Evolutionary conservation across 2,797 vertebrate genomes (phyloP).

Genomic region (Botia kubotai): DNA sequence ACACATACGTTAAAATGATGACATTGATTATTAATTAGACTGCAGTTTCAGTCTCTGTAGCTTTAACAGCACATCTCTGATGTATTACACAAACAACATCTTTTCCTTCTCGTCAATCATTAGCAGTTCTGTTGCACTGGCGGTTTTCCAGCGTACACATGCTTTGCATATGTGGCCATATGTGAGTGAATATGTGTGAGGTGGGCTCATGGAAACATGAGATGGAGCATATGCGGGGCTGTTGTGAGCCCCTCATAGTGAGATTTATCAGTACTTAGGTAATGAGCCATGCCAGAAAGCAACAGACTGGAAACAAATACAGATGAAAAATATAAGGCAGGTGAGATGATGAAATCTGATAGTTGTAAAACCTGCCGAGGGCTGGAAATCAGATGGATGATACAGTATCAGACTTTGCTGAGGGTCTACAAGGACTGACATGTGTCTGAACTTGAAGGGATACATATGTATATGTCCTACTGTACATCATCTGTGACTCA

Average conservation of each 20-base stretch:
- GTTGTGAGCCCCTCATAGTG: not conserved
- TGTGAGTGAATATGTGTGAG: constrained; percentile 51
- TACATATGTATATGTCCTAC: not conserved
- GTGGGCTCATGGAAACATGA: constrained; percentile 29
- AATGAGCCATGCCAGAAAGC: not conserved
- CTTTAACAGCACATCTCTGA: not conserved
- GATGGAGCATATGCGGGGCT: not conserved
- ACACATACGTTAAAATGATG: not conserved
- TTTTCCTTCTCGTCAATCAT: constrained; percentile 47
- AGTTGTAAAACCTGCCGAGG: too few species aligned
- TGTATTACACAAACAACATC: not conserved
- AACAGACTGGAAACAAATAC: not conserved
- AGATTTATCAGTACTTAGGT: not conserved
- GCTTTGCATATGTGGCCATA: constrained; percentile 69
- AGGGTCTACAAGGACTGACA: not conserved
- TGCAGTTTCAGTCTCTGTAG: not conserved
- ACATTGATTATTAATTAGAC: not conserved
- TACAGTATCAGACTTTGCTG: not conserved
- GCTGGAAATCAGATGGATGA: not conserved
- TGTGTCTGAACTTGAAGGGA: not conserved
- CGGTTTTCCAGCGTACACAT: constrained; percentile 57
- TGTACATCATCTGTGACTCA: not conserved
- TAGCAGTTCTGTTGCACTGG: constrained; percentile 63
- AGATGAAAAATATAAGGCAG: not conserved
- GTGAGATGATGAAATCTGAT: not conserved